Base-by-base conservation (phyloP, 1,140 invertebrate species). In the Dryas iulia region DNA sequence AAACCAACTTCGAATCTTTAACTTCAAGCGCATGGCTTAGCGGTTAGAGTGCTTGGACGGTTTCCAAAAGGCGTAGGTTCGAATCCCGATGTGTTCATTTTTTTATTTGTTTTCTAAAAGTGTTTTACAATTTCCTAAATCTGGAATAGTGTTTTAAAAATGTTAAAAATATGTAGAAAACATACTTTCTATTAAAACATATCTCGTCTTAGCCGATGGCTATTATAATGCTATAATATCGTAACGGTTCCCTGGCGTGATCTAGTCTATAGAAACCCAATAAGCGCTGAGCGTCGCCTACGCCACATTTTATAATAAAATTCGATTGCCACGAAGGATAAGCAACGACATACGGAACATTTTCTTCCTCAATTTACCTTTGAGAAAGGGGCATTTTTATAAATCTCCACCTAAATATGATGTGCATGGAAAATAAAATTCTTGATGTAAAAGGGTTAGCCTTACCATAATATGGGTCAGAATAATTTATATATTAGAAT, bases 221-320 rank as follows among this genome's bases (percentile, higher is more conserved):
- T 18, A 47, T 10, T 47, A 14, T 47, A 21, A 47, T 21, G 18
- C 39, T 7, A 47, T n/a, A n/a, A n/a, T 21, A 47, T 47, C 39
- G 7, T 21, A 47, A 47, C 39, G 39, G 18, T 21, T 21, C 39
- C 64, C 66, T 60, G 59, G 31, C 56, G 39, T 30, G 62, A 70
- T 66, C 59, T 58, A 62, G 59, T 59, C 67, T 56, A 57, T 66
- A 58, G 71, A 73, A 73, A 53, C 71, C 71, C 30, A 54, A 73
- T 69, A 73, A 73, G 62, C 63, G 71, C 59, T 59, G 31, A 54
- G 25, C 67, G 39, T 66, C 56, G 53, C 63, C 52, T 35, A 60
- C 39, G 54, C 62, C 53, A 59, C 63, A 66, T 66, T 69, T 61
- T 59, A 66, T 63, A 33, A 61, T 69, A 70, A 72, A 70, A 66